Conservation (phyloP, 2,797 vertebrate species). For the Avahi laniger region DNA sequence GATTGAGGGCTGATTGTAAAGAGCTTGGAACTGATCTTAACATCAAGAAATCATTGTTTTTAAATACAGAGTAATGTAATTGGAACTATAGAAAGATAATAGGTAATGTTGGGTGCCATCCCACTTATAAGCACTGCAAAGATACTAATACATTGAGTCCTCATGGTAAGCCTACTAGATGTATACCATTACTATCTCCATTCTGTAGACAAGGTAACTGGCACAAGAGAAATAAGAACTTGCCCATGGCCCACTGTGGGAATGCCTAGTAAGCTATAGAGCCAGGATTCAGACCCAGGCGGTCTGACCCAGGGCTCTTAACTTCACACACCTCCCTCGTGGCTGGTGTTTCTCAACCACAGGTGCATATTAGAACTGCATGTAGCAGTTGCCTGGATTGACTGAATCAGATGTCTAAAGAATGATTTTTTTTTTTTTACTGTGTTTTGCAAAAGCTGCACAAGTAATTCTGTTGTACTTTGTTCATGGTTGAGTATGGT, state of each 20-base stretch:
- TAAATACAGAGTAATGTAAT: not conserved
- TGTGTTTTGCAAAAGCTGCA: not conserved
- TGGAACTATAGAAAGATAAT: not conserved
- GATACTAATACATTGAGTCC: not conserved
- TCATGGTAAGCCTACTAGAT: not conserved
- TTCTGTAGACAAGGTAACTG: not conserved
- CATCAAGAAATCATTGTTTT: not conserved
- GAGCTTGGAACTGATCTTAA: not conserved
- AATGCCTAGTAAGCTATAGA: not conserved
- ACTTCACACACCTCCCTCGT: not conserved
- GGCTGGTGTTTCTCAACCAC: not conserved
- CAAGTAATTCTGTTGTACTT: not conserved
- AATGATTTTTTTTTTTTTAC: not conserved
- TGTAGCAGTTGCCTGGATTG: not conserved
- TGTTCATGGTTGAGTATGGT: not conserved
- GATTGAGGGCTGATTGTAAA: not conserved
- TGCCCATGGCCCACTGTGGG: not conserved
- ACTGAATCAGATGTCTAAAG: not conserved
- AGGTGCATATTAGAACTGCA: not conserved
- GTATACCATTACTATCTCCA: not conserved
- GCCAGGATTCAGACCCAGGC: not conserved
- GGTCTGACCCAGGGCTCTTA: not conserved
- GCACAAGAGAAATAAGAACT: not conserved
- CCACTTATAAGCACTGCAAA: not conserved
- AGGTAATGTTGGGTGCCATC: not conserved